A percentile compares a stretch with the other conserved stretches of the same genome.
These are phyloP conservation scores for Genyomyrus donnyi DNA, from an alignment of 2,113 vertebrate genomes.

Conservation along the genomic window DNA sequence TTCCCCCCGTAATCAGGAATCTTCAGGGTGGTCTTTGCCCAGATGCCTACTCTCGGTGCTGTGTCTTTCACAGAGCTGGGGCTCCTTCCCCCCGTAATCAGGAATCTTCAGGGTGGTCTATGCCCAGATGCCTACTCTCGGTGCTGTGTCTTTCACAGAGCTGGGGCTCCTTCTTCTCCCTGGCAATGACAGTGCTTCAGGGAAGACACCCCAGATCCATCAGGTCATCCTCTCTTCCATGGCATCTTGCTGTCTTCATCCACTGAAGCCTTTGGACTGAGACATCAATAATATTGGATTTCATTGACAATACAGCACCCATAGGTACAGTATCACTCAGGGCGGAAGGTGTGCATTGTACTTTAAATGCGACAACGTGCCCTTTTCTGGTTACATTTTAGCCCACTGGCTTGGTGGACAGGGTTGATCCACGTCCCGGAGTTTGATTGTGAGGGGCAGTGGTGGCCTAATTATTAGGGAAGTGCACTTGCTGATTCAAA, in stretches of 20 bases:
- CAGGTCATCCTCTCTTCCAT: not conserved
- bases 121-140: not conserved
- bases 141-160: not conserved
- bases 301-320: not conserved
- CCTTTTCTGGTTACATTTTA: slow-evolving; percentile 14
- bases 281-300: not conserved
- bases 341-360: not conserved
- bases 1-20: no score
- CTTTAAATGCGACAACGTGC: slow-evolving; percentile 27
- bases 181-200: not conserved
- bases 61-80: not conserved
- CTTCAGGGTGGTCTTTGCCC: no score
- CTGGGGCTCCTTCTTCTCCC: not conserved
- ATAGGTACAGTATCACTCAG: not conserved
- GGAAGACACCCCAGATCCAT: no score
- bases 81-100: no score
- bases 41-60: not conserved
- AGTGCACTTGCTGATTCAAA: no score
- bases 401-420: not conserved
- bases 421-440: not conserved
- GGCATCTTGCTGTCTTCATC: not conserved
- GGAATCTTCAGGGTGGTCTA: no score
- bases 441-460: not conserved
- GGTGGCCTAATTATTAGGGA: no score
- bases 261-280: not conserved